Evolutionary conservation across 2,797 vertebrate species (phyloP).

Genomic region (Sphaeramia orbicularis): DNA sequence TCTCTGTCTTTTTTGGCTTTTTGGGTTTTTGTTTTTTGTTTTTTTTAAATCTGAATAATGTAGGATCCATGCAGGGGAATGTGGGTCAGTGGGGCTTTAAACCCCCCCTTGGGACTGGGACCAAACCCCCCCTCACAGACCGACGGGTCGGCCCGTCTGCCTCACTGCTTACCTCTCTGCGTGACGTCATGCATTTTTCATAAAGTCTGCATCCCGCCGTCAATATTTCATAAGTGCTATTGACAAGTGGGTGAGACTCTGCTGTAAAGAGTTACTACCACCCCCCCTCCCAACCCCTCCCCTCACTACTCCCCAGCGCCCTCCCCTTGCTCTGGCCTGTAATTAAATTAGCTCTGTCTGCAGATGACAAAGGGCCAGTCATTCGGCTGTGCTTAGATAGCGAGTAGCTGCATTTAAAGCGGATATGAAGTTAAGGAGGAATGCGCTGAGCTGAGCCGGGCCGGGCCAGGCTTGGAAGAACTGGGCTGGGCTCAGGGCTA

Average conservation of each 20-base stretch:
- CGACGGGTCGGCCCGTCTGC: conserved; percentile 56
- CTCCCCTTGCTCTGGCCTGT: conserved; percentile 39
- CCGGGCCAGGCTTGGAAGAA: conserved; percentile 33
- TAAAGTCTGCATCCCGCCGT: conserved; percentile 59
- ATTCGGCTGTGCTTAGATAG: conserved; percentile 68
- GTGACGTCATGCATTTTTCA: conserved; percentile 82
- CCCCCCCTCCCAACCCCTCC: conserved; percentile 6
- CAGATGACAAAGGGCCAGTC: conserved; percentile 78
- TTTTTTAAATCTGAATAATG: conserved; percentile 71
- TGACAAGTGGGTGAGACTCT: conserved; percentile 57
- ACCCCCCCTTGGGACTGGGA: conserved; percentile 51
- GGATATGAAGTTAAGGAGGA: conserved; percentile 81
- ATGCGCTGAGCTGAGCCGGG: conserved; percentile 60
- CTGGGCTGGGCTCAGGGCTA: conserved; percentile 17
- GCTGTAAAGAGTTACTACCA: conserved; percentile 28
- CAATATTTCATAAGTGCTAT: conserved; percentile 80
- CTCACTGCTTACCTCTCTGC: conserved; percentile 47
- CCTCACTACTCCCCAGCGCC: background rate
- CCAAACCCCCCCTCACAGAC: conserved; percentile 50
- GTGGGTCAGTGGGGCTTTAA: conserved; percentile 79
- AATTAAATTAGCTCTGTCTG: conserved; percentile 80
- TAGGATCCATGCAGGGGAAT: conserved; percentile 66
- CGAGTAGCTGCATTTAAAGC: conserved; percentile 65
- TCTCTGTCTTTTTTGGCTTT: conserved; percentile 35
- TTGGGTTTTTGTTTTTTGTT: conserved; percentile 20